Evolutionary conservation across 1,140 invertebrate species (phyloP), one percentile per base, ranked within the genome.

Genomic region (Berghia stephanieae): DNA sequence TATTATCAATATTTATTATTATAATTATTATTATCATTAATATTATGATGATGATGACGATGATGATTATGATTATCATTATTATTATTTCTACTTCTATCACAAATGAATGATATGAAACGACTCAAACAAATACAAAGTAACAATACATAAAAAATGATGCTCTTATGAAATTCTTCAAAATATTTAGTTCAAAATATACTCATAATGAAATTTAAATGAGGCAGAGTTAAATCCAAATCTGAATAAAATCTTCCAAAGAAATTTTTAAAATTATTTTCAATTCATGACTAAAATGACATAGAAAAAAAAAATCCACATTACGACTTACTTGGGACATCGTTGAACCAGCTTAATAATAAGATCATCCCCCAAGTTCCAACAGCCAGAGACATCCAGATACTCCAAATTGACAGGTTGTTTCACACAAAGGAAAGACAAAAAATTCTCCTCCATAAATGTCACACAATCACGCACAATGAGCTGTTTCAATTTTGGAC

Each of bases 341-440:
- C 81, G 52, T 3, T 81, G 75, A 40, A 85, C 82, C 27, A 89
- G 46, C 5, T 85, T 73, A 42, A 79, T 80, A 13, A 88, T 75
- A 36, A 85, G 82, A 36, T 87, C 84, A 80, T 90, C 87, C 73
- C 84, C 84, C 0, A 90, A 66, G 67, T 88, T 83, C 89, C 89
- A 90, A 71, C 89, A 90, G 43, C 88, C 88, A n/a, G 85, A 84
- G 34, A 90, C 67, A 79, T 89, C 86, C 34, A 90, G 55, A 36
- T 82, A 79, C 67, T 88, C 85, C 40, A 90, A 72, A 4, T 81
- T 69, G n/a, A n/a, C n/a, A n/a, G n/a, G n/a, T 18, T 70, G 74
- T 76, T 83, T 84, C 44, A 86, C 82, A 13, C 83, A 34, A 16
- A 83, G 80, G n/a, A 89, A 66, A 2, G 80, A 78, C 5, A 83